Percentiles rank a stretch among this genome's conserved stretches.
Evolutionary conservation across 1,140 invertebrate genomes (phyloP).

Genomic region (Ctenoplectra terminalis): DNA sequence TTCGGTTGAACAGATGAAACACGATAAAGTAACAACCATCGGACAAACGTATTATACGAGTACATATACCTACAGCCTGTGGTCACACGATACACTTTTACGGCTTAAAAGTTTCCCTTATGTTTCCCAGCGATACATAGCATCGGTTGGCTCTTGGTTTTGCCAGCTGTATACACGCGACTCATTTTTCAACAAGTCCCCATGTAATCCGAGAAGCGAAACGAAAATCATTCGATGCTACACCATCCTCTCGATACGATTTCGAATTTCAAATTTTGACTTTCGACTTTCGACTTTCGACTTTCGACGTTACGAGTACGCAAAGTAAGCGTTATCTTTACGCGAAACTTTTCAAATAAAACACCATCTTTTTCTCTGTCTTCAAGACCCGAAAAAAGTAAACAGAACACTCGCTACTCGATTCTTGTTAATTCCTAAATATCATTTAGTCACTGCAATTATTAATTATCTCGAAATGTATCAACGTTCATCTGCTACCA

Average conservation of each 20-base stretch:
- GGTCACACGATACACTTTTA: conserved; percentile 36
- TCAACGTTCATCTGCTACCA: no score
- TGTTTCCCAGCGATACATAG: neutral
- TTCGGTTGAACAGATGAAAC: neutral
- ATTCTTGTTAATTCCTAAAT: no score
- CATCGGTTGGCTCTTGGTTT: neutral
- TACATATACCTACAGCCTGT: no score
- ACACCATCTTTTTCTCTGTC: neutral
- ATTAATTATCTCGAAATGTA: conserved; percentile 47
- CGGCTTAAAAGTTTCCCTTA: conserved; percentile 22
- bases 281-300: no score
- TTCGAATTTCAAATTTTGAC: no score
- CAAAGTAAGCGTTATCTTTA: neutral
- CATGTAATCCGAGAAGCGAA: conserved; percentile 38
- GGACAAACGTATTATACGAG: neutral
- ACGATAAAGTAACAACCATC: neutral
- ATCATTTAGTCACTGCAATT: conserved; percentile 43
- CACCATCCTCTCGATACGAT: neutral
- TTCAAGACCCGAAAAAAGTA: no score
- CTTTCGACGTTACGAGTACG: neutral
- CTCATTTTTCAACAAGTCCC: conserved; percentile 5
- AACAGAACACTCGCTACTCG: no score
- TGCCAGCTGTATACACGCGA: conserved; percentile 28
- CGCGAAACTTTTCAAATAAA: neutral
- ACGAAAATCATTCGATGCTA: conserved; percentile 2